Conservation (phyloP, 2,888 invertebrate species). For the Latrodectus hesperus region DNA sequence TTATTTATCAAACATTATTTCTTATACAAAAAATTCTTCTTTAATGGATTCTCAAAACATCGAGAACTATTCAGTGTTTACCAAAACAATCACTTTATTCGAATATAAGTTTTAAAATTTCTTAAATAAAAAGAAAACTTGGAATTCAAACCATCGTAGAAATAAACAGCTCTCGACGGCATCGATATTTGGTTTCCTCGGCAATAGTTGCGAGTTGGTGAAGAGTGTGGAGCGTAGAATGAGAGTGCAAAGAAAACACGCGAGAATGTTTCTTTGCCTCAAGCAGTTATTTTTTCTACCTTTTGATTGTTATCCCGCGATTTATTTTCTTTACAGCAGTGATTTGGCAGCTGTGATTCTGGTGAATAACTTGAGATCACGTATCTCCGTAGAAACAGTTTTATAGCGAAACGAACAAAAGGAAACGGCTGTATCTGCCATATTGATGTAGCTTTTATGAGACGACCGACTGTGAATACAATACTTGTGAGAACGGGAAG, state of each 20-base stretch:
- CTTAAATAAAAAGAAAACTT: too few relatives aligned
- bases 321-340: slow-evolving; percentile 32
- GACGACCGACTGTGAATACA: slow-evolving; percentile 5
- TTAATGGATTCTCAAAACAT: too few relatives aligned
- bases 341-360: slow-evolving; percentile 40
- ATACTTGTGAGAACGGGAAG: not conserved
- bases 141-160: not conserved
- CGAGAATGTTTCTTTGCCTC: slow-evolving; percentile 18
- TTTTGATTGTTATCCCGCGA: slow-evolving; percentile 37
- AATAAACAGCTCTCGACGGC: not conserved
- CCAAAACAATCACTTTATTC: too few relatives aligned
- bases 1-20: too few relatives aligned
- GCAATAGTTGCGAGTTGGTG: not conserved
- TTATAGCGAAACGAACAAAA: slow-evolving; percentile 29
- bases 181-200: not conserved
- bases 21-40: too few relatives aligned
- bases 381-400: slow-evolving; percentile 24
- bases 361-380: slow-evolving; percentile 31
- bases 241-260: slow-evolving; percentile 29
- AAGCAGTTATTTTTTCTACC: not conserved
- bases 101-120: too few relatives aligned
- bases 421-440: slow-evolving; percentile 14
- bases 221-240: not conserved
- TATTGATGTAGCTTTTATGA: slow-evolving; percentile 51
- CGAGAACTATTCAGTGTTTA: too few relatives aligned